phyloP scores from a whole-genome alignment of 2,113 vertebrate genomes.

The Hippocampus mohnikei region DNA sequence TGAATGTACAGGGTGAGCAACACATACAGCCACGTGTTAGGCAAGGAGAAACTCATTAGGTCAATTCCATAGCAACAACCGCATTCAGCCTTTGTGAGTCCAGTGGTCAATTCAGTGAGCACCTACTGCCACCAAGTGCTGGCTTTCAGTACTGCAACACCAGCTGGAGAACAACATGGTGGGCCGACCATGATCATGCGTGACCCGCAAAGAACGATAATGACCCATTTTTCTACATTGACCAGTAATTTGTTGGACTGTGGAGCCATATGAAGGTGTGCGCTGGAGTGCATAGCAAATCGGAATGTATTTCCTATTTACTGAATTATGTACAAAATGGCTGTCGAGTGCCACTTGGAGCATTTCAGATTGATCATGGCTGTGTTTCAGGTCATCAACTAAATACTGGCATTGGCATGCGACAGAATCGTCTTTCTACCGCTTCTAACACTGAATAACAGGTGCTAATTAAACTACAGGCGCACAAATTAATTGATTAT shows the following conservation, averaged over 20 bases:
- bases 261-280: not conserved
- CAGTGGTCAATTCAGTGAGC: slow-evolving; percentile 37
- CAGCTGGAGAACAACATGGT: slow-evolving; percentile 16
- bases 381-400: not conserved
- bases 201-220: slow-evolving; percentile 16
- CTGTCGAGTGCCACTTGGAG: too few species aligned
- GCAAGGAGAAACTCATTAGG: slow-evolving; percentile 59
- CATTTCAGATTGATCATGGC: not conserved
- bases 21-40: slow-evolving; percentile 43
- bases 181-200: slow-evolving; percentile 20
- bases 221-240: not conserved
- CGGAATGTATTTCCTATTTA: not conserved
- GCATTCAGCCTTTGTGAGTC: slow-evolving; percentile 29
- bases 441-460: not conserved
- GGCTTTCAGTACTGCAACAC: slow-evolving; percentile 40
- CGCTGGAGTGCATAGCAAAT: not conserved
- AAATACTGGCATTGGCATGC: not conserved
- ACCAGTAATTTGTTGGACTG: not conserved
- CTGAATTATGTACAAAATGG: not conserved
- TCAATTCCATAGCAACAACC: slow-evolving; percentile 72
- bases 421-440: not conserved
- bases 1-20: slow-evolving; percentile 57
- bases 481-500: too few species aligned
- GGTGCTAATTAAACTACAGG: not conserved
- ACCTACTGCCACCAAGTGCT: slow-evolving; percentile 73